Conservation (phyloP, 2,888 invertebrate species). For the Clusia tigrina region DNA sequence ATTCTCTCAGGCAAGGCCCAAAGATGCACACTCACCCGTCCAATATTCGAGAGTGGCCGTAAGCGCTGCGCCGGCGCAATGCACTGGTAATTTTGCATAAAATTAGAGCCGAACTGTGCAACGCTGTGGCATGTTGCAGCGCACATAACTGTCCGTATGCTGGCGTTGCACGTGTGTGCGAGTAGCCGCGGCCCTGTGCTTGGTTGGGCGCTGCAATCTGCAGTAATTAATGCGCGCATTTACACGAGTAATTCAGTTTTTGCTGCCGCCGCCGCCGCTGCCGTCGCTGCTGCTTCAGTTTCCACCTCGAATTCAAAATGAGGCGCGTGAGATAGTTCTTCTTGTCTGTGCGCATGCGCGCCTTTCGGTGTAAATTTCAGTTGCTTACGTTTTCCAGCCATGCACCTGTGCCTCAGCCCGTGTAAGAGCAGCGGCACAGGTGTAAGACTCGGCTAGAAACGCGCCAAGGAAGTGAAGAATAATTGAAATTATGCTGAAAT, state of each 20-base stretch:
- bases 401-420: not conserved
- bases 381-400: not conserved
- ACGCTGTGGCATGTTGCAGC: not conserved
- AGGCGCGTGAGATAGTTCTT: conserved; percentile 33
- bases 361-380: not conserved
- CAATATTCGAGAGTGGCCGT: too few relatives aligned
- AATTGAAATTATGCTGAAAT: conserved; percentile 46
- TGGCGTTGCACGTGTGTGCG: too few relatives aligned
- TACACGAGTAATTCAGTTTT: too few relatives aligned
- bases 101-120: too few relatives aligned
- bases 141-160: not conserved
- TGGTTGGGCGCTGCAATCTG: not conserved
- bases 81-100: too few relatives aligned
- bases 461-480: conserved; percentile 41
- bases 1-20: too few relatives aligned
- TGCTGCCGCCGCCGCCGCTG: not conserved
- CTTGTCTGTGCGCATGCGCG: conserved; percentile 13
- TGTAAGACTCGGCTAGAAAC: conserved; percentile 39
- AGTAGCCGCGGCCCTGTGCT: too few relatives aligned
- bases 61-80: too few relatives aligned
- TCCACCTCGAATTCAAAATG: conserved; percentile 19
- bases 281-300: not conserved
- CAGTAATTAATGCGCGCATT: conserved; percentile 23
- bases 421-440: not conserved
- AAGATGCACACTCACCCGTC: too few relatives aligned